These are phyloP conservation scores for Dendrolimus pini DNA, from an alignment of 2,888 invertebrate species.

Conservation along the genomic window DNA sequence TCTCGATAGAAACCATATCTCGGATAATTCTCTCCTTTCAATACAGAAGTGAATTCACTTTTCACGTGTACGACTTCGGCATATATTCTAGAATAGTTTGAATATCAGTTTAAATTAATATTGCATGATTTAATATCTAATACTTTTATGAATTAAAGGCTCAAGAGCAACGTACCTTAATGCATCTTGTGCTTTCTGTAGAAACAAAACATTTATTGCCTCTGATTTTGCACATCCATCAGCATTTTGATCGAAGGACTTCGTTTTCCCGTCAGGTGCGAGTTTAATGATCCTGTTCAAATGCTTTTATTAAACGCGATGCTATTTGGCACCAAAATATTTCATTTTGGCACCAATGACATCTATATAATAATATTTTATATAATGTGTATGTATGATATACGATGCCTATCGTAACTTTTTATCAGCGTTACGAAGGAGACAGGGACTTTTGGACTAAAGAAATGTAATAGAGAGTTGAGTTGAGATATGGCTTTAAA, in stretches of 20 bases:
- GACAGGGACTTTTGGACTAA: too few species aligned
- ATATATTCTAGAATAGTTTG: slow-evolving; percentile 24
- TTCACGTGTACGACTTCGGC: slow-evolving; percentile 30
- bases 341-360: too few species aligned
- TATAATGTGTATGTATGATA: too few species aligned
- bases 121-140: background rate
- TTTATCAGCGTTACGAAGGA: too few species aligned
- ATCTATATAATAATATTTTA: too few species aligned
- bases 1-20: slow-evolving; percentile 26
- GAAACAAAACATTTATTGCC: slow-evolving; percentile 77
- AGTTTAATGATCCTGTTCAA: slow-evolving; percentile 44
- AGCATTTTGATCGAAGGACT: slow-evolving; percentile 86
- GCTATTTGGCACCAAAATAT: too few species aligned
- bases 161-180: slow-evolving; percentile 18
- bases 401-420: too few species aligned
- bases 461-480: too few species aligned
- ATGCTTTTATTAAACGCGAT: background rate
- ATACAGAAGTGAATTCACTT: slow-evolving; percentile 19
- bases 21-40: slow-evolving; percentile 15
- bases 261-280: slow-evolving; percentile 87
- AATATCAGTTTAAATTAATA: background rate
- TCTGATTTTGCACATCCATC: slow-evolving; percentile 84
- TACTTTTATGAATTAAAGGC: background rate
- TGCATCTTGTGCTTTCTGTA: slow-evolving; percentile 78
- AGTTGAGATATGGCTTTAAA: too few species aligned